Conservation (phyloP, 2,888 invertebrate species). For the Plebejus anna region DNA sequence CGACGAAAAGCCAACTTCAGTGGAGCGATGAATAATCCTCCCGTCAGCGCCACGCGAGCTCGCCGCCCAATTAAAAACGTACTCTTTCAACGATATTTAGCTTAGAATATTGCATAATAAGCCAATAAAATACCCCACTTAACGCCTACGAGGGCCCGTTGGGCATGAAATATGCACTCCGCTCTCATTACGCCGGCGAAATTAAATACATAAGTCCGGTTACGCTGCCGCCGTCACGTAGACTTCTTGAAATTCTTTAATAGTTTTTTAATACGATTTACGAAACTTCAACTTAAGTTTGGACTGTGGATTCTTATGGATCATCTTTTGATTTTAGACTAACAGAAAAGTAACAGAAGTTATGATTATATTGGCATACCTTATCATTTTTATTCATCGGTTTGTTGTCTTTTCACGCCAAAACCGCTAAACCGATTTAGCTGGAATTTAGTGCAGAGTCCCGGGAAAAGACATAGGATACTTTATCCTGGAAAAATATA, state of each 20-base stretch:
- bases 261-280: not conserved
- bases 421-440: too few relatives aligned
- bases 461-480: too few relatives aligned
- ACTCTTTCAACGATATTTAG: constrained; percentile 79
- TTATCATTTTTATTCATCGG: too few relatives aligned
- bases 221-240: constrained; percentile 30
- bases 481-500: too few relatives aligned
- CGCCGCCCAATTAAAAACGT: constrained; percentile 77
- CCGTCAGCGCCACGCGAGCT: constrained; percentile 75
- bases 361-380: too few relatives aligned
- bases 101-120: constrained; percentile 80
- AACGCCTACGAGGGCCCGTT: constrained; percentile 64
- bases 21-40: constrained; percentile 76
- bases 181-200: constrained; percentile 69
- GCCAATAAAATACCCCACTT: constrained; percentile 79
- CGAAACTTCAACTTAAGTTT: not conserved
- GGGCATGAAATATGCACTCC: constrained; percentile 75
- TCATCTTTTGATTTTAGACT: too few relatives aligned
- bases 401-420: too few relatives aligned
- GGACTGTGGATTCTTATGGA: not conserved
- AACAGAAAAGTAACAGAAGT: too few relatives aligned
- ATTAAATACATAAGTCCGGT: constrained; percentile 67
- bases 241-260: constrained; percentile 9
- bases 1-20: constrained; percentile 62
- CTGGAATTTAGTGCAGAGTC: too few relatives aligned